A percentile compares a stretch with the other conserved stretches of the same genome.
Evolutionary conservation across 2,113 vertebrate genomes (phyloP).

Genomic region (Paracyprichromis sp.): DNA sequence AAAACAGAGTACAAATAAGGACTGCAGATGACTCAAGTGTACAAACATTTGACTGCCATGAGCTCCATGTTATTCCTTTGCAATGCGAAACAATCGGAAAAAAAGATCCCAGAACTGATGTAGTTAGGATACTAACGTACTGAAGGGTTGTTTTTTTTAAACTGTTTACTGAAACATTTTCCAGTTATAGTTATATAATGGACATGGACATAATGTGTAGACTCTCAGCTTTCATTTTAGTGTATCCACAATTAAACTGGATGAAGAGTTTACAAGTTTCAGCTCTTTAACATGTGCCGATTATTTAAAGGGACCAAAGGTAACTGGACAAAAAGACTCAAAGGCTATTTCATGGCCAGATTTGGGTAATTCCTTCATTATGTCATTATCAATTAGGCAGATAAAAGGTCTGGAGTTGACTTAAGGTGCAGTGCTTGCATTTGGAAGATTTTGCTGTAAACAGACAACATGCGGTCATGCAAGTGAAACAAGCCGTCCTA

Average conservation of each 20-base stretch:
- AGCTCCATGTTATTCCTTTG: neutral
- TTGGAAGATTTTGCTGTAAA: neutral
- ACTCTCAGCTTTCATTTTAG: neutral
- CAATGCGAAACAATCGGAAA: neutral
- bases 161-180: neutral
- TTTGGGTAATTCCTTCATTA: neutral
- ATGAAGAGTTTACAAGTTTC: neutral
- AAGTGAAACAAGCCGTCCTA: neutral
- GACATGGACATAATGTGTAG: neutral
- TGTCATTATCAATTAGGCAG: neutral
- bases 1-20: neutral
- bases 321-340: neutral
- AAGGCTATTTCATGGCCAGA: neutral
- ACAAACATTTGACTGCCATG: neutral
- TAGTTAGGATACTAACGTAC: neutral
- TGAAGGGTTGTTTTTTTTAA: neutral
- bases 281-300: neutral
- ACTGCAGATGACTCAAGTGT: neutral
- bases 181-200: neutral
- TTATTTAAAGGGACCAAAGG: neutral
- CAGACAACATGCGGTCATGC: neutral
- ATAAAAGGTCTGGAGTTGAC: neutral
- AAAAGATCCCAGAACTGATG: neutral
- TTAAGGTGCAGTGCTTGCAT: neutral
- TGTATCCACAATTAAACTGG: neutral